Conservation (phyloP, 2,797 vertebrate species). For the Pempheris klunzingeri region DNA sequence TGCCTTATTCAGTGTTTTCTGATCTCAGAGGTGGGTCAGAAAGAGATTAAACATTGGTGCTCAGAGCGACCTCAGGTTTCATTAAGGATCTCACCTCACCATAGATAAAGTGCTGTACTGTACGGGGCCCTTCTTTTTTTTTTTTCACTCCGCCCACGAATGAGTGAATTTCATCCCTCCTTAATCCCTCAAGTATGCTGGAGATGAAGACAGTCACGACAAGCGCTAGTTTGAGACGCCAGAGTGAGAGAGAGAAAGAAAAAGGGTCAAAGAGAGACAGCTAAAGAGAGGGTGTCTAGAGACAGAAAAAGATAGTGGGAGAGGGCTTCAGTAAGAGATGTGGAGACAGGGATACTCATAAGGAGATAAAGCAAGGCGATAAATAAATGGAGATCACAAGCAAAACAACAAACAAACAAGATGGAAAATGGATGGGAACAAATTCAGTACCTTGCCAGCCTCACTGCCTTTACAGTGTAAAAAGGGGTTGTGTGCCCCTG, state of each 20-base stretch:
- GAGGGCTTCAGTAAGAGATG: conserved; percentile 15
- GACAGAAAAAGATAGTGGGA: neutral
- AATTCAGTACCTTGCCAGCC: neutral
- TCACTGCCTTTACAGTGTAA: neutral
- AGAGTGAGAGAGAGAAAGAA: conserved; percentile 43
- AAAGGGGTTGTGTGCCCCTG: neutral
- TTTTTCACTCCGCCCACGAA: conserved; percentile 72
- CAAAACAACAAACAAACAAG: conserved; percentile 14
- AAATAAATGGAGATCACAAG: neutral
- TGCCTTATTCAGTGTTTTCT: conserved; percentile 29
- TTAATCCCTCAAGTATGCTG: conserved; percentile 88
- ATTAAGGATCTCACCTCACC: conserved; percentile 73
- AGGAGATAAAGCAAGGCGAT: conserved; percentile 10
- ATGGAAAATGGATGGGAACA: neutral
- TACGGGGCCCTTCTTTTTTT: conserved; percentile 59
- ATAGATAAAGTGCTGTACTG: conserved; percentile 75
- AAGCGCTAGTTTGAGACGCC: conserved; percentile 65
- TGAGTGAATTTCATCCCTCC: conserved; percentile 84
- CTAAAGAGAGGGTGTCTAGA: conserved; percentile 21
- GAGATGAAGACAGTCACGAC: conserved; percentile 84
- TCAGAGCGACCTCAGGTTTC: conserved; percentile 74
- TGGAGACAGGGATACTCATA: conserved; percentile 12
- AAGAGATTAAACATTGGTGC: conserved; percentile 57
- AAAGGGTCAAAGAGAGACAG: conserved; percentile 38
- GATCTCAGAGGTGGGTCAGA: conserved; percentile 33